Evolutionary conservation across 2,888 invertebrate species (phyloP).

Genomic region (Eutolmus rufibarbis): DNA sequence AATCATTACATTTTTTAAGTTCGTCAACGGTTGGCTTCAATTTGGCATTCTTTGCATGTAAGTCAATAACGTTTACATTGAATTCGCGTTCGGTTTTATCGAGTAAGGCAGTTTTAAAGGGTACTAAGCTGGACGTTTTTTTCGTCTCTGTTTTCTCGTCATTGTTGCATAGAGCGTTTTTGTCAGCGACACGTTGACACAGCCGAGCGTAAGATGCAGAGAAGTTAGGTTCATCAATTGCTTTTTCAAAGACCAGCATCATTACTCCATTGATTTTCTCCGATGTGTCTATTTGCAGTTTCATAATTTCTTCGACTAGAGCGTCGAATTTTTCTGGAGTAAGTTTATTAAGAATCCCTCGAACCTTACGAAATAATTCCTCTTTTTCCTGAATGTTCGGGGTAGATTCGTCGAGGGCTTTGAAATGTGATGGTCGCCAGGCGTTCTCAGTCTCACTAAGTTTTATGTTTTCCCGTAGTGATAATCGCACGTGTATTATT

Average conservation of each 20-base stretch:
- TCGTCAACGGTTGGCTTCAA: constrained; percentile 54
- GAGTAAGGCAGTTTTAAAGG: constrained; percentile 64
- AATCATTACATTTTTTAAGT: constrained; percentile 55
- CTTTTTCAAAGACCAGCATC: constrained; percentile 91
- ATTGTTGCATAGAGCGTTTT: constrained; percentile 55
- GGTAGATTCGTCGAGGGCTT: neutral
- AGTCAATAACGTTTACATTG: constrained; percentile 77
- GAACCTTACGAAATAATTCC: constrained; percentile 78
- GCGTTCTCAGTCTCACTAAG: constrained; percentile 83
- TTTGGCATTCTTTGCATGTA: constrained; percentile 59
- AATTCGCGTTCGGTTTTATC: constrained; percentile 88
- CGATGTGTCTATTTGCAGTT: constrained; percentile 75
- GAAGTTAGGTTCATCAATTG: constrained; percentile 94
- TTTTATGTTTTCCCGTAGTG: constrained; percentile 74
- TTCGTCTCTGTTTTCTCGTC: neutral
- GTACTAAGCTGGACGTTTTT: constrained; percentile 59
- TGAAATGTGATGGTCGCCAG: constrained; percentile 77
- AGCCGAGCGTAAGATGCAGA: constrained; percentile 90
- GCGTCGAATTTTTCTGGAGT: constrained; percentile 90
- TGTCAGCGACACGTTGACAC: constrained; percentile 73
- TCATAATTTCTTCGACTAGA: constrained; percentile 74
- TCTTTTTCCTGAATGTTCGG: constrained; percentile 52
- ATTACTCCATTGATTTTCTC: constrained; percentile 83
- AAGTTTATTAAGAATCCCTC: constrained; percentile 86
- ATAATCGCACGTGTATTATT: constrained; percentile 68